Evolutionary conservation across 2,797 vertebrate species (phyloP).

Genomic region (Sparus aurata): DNA sequence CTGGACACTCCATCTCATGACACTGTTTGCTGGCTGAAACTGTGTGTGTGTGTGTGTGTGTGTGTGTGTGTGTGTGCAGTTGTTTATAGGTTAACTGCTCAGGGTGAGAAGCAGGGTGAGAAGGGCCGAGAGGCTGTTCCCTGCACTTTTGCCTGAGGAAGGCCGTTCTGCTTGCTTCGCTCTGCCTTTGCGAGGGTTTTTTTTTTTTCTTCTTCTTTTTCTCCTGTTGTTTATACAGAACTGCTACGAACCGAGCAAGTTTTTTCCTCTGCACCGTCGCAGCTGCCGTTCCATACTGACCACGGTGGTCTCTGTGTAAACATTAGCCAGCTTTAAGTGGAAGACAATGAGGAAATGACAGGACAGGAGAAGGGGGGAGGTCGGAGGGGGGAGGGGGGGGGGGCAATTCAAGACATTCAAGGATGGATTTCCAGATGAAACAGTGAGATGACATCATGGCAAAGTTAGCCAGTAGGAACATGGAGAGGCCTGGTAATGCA

Average conservation of each 20-base stretch:
- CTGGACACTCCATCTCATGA: conserved; percentile 75
- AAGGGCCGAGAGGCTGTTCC: conserved; percentile 45
- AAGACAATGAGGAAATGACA: conserved; percentile 84
- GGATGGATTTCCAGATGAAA: conserved; percentile 81
- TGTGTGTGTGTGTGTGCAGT: conserved; percentile 28
- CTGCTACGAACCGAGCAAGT: conserved; percentile 60
- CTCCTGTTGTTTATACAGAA: conserved; percentile 74
- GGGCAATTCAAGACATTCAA: conserved; percentile 74
- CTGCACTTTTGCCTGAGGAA: conserved; percentile 56
- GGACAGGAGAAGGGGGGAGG: conserved; percentile 47
- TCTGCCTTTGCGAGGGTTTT: conserved; percentile 41
- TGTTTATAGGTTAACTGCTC: conserved; percentile 69
- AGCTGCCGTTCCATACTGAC: conserved; percentile 75
- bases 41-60: conserved; percentile 28
- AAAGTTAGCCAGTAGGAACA: conserved; percentile 81
- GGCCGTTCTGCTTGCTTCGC: conserved; percentile 57
- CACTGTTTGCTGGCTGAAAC: conserved; percentile 59
- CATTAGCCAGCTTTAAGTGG: conserved; percentile 76
- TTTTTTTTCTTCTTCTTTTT: not conserved
- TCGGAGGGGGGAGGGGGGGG: conserved; percentile 33
- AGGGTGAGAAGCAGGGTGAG: conserved; percentile 63
- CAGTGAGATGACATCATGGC: conserved; percentile 84
- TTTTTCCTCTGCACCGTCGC: conserved; percentile 60
- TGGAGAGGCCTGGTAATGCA: conserved; percentile 79
- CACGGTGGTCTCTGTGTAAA: conserved; percentile 81